A percentile compares a stretch with the other conserved stretches of the same genome.
These are phyloP conservation scores for Anastatus disparis DNA, from an alignment of 1,140 invertebrate genomes.

Conservation along the genomic window DNA sequence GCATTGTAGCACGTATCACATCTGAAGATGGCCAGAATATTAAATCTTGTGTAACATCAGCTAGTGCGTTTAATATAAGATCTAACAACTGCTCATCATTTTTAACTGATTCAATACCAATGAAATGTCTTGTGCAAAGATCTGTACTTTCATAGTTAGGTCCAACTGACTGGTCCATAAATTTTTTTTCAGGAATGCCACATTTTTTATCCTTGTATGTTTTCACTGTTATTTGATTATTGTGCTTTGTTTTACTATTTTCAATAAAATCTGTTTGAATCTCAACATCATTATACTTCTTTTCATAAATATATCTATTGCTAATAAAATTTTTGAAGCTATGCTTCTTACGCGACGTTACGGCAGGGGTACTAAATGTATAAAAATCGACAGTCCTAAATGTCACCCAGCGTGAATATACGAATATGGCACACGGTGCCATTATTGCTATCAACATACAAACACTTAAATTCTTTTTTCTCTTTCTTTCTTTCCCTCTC, in stretches of 20 bases:
- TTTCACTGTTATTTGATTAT: too few species aligned
- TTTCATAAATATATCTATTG: not conserved
- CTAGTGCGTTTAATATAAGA: slow-evolving; percentile 4
- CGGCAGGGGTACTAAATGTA: too few species aligned
- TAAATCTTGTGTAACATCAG: not conserved
- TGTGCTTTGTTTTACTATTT: not conserved
- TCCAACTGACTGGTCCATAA: not conserved
- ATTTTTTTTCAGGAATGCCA: not conserved
- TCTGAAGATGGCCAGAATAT: slow-evolving; percentile 27
- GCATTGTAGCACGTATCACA: slow-evolving; percentile 24
- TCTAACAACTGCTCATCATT: not conserved
- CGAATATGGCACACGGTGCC: too few species aligned
- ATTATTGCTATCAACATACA: too few species aligned
- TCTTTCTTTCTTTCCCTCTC: too few species aligned
- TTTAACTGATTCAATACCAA: not conserved
- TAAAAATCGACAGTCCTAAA: too few species aligned
- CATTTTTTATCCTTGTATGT: not conserved
- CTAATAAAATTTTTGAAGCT: too few species aligned
- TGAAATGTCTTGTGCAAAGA: not conserved
- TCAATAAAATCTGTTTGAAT: not conserved
- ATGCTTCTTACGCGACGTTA: too few species aligned
- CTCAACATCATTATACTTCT: not conserved
- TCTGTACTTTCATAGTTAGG: not conserved
- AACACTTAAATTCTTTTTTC: too few species aligned
- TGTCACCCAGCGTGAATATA: too few species aligned